phyloP scores from a whole-genome alignment of 2,888 invertebrate genomes.

The Gnatocerus cornutus region DNA sequence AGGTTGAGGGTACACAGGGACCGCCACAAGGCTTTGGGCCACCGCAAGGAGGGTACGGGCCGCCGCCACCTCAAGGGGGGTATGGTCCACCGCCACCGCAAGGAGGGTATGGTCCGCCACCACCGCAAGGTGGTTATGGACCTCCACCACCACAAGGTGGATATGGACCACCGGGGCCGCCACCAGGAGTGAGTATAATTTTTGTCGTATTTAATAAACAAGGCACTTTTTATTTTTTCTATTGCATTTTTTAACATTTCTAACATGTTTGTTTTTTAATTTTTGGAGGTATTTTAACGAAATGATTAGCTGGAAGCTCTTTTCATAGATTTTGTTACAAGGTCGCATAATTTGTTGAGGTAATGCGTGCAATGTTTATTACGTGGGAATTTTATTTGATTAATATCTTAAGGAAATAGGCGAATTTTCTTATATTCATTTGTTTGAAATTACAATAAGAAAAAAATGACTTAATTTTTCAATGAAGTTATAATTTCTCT shows the following conservation, averaged over 20 bases:
- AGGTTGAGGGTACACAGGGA: conserved; percentile 53
- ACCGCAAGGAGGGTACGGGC: conserved; percentile 54
- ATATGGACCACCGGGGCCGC: conserved; percentile 53
- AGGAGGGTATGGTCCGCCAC: conserved; percentile 55
- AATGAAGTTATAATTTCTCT: too few relatives aligned
- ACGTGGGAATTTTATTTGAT: too few relatives aligned
- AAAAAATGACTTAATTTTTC: too few relatives aligned
- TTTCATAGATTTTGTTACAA: conserved; percentile 5
- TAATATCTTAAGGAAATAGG: too few relatives aligned
- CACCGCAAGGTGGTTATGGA: conserved; percentile 40
- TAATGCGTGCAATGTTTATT: background rate
- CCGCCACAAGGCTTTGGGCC: conserved; percentile 53
- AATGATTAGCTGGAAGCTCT: background rate
- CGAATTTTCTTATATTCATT: too few relatives aligned
- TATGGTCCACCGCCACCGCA: conserved; percentile 56
- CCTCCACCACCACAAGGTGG: conserved; percentile 52
- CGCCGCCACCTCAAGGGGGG: conserved; percentile 49
- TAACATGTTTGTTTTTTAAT: too few relatives aligned
- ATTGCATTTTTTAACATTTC: too few relatives aligned
- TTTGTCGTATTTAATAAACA: background rate
- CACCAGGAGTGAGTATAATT: conserved; percentile 53
- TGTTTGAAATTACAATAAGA: too few relatives aligned
- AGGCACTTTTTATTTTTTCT: background rate
- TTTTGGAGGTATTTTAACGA: background rate
- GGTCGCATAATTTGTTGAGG: background rate